Percentiles rank a stretch among this genome's conserved stretches.
Evolutionary conservation across 2,888 invertebrate genomes (phyloP).

Genomic region (Tiliacea aurago): DNA sequence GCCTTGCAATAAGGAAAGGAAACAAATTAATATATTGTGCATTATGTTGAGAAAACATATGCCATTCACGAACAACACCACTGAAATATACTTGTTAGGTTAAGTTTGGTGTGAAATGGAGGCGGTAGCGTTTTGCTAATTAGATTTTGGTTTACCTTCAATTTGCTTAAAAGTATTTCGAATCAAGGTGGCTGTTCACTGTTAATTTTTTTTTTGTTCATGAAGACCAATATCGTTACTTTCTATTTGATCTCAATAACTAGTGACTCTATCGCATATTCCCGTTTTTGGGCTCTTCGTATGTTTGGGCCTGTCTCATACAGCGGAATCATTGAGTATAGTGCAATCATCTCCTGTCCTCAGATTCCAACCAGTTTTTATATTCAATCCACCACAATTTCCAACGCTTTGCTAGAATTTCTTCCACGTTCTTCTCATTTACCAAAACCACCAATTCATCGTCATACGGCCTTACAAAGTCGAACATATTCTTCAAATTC

Average conservation of each 20-base stretch:
- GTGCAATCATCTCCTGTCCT: neutral
- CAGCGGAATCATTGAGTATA: neutral
- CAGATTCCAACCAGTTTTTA: neutral
- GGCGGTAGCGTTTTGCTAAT: constrained; percentile 36
- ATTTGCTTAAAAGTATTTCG: neutral
- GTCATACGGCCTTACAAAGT: too few species aligned
- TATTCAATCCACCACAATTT: neutral
- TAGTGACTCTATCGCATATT: neutral
- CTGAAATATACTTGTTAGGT: constrained; percentile 57
- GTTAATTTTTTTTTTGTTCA: neutral
- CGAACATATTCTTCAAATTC: neutral
- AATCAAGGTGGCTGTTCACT: neutral
- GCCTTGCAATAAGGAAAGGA: constrained; percentile 49
- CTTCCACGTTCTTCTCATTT: neutral
- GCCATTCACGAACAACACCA: constrained; percentile 52
- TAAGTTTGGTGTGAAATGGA: constrained; percentile 29
- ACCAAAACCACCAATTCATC: neutral
- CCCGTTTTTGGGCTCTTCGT: neutral
- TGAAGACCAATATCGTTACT: neutral
- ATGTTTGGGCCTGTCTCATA: too few species aligned
- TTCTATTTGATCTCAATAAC: neutral
- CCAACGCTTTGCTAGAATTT: neutral
- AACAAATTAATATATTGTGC: constrained; percentile 51
- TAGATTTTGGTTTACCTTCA: neutral
- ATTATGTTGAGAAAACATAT: constrained; percentile 56